Percentiles rank a stretch among this genome's conserved stretches.
phyloP scores from a whole-genome alignment of 2,888 invertebrate genomes.

The Zaprionus obscuricornis region DNA sequence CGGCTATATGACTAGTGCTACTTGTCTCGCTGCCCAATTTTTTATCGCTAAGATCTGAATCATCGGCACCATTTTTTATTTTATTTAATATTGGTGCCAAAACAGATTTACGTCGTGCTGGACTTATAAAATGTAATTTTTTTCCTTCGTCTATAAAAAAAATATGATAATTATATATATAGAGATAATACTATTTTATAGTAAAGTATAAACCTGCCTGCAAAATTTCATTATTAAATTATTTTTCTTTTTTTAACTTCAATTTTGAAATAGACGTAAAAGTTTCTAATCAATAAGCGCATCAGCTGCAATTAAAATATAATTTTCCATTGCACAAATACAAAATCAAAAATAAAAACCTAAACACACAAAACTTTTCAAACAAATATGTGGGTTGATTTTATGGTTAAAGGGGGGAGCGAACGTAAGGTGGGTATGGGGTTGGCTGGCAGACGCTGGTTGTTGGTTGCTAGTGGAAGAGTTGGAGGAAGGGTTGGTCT shows the following conservation, averaged over 20 bases:
- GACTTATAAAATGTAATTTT: slow-evolving; percentile 82
- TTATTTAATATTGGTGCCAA: slow-evolving; percentile 82
- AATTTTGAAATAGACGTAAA: not conserved
- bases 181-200: not conserved
- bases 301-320: slow-evolving; percentile 40
- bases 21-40: slow-evolving; percentile 71
- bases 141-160: slow-evolving; percentile 81
- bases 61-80: slow-evolving; percentile 81
- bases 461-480: too few species aligned
- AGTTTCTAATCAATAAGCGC: slow-evolving; percentile 16
- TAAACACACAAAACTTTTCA: slow-evolving; percentile 3
- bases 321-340: slow-evolving; percentile 30
- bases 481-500: too few species aligned
- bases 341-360: not conserved
- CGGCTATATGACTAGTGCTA: slow-evolving; percentile 79
- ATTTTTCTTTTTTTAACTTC: slow-evolving; percentile 36
- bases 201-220: not conserved
- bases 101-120: slow-evolving; percentile 82
- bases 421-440: slow-evolving; percentile 1
- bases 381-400: slow-evolving; percentile 8
- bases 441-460: slow-evolving; percentile 21
- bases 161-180: not conserved
- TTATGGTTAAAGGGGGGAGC: not conserved
- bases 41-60: slow-evolving; percentile 67
- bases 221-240: too few species aligned